Conservation (phyloP, 1,140 invertebrate genomes). For the Samia ricini region DNA sequence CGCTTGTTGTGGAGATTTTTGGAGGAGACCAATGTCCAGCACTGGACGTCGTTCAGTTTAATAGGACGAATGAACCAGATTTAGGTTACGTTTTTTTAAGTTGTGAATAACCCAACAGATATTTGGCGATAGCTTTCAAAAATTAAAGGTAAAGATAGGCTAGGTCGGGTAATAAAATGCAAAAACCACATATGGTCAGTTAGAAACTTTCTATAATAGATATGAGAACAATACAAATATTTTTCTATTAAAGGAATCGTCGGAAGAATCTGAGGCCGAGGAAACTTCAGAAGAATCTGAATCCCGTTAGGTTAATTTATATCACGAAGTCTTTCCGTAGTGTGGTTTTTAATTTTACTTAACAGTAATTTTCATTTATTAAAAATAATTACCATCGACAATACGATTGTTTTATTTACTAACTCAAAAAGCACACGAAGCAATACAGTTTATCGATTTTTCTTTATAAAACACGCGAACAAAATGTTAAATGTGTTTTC, state of each 20-base stretch:
- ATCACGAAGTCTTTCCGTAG: no score
- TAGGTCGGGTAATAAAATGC: not conserved
- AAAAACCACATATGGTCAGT: not conserved
- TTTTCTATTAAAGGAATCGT: slow-evolving; percentile 42
- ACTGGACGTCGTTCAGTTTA: no score
- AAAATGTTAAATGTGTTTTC: not conserved
- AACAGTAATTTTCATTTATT: not conserved
- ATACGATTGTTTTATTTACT: not conserved
- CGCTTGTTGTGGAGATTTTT: no score
- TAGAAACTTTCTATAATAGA: not conserved
- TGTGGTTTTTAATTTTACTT: no score
- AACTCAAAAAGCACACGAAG: not conserved
- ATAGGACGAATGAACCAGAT: no score
- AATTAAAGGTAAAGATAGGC: no score
- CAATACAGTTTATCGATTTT: slow-evolving; percentile 4
- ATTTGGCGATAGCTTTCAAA: no score
- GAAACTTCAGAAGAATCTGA: slow-evolving; percentile 55
- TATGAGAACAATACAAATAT: not conserved
- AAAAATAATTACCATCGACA: not conserved
- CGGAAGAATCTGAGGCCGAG: slow-evolving; percentile 48
- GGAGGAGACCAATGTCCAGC: no score
- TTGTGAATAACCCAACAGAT: no score
- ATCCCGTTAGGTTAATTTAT: slow-evolving; percentile 34
- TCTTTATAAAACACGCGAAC: slow-evolving; percentile 8
- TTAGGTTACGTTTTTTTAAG: no score